Evolutionary conservation across 2,888 invertebrate genomes (phyloP), one percentile per base, ranked within the genome.

Genomic region (Choristoneura rosaceana): DNA sequence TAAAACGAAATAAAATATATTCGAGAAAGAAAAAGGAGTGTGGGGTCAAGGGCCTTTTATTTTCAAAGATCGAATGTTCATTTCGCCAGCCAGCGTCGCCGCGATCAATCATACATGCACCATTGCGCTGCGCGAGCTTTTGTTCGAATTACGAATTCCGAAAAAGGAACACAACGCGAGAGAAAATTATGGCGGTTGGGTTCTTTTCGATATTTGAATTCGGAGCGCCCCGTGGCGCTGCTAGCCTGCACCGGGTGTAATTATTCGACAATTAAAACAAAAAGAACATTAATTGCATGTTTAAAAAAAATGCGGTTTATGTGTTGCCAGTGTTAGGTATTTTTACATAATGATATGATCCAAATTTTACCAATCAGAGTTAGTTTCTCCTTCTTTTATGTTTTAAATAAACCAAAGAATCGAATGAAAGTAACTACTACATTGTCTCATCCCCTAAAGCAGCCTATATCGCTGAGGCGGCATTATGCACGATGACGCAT

Each of bases 71-170:
- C 83, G 86, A 86, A 82, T 82, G 89, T 87, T 87, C 87, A 84
- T 83, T 84, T 83, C 80, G 81, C 76, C 76, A 78, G 82, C 80
- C 76, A 78, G 82, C 80, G 79, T 86, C 87, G 89, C 83, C 87
- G 89, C 92, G 90, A 93, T 93, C 93, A 92, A 93, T 93, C 93
- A 93, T 91, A 89, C 89, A 91, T 92, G 93, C 93, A 88, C 92
- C 93, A 91, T 92, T 92, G 93, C 91, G 87, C 87, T 82, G 88
- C 84, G 88, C 87, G 85, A 84, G 91, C 92, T 92, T 92, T 93
- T 91, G 92, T 93, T 91, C 90, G 88, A 90, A 90, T 91, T 90
- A 91, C 92, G 88, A 89, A 91, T 90, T 91, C 89, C 87, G 84
- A 92, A 93, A 92, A 92, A 92, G 86, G 90, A 90, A 91, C 87